These are phyloP conservation scores for Cheilosia scutellata DNA, from an alignment of 2,888 invertebrate genomes.

Conservation along the genomic window DNA sequence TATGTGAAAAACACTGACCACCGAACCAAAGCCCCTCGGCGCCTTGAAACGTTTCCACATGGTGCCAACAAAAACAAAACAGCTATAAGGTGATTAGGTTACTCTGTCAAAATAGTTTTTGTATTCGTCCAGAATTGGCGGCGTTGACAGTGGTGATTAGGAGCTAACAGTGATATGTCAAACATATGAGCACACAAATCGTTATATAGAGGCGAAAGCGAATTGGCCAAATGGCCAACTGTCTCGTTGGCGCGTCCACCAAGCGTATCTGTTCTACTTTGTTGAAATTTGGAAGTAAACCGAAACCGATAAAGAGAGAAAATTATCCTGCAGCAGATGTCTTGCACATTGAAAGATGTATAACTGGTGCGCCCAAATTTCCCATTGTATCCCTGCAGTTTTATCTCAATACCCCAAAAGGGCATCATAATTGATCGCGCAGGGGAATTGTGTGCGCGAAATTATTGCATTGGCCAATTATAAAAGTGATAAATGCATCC, in stretches of 20 bases:
- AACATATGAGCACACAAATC: constrained; percentile 6
- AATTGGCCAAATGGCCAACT: not conserved
- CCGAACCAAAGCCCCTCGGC: constrained; percentile 55
- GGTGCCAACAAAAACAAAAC: constrained; percentile 33
- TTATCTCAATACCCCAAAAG: constrained; percentile 47
- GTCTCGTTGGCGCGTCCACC: not conserved
- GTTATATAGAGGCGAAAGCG: not conserved
- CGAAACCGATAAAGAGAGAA: not conserved
- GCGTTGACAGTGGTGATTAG: constrained; percentile 70
- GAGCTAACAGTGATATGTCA: constrained; percentile 69
- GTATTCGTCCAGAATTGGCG: constrained; percentile 40
- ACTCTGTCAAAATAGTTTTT: constrained; percentile 71
- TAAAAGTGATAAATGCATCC: constrained; percentile 73
- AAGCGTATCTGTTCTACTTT: constrained; percentile 21
- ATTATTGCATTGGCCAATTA: constrained; percentile 71
- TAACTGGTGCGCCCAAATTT: constrained; percentile 65
- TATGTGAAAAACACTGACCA: constrained; percentile 63
- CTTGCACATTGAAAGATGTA: constrained; percentile 40
- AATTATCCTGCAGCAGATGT: constrained; percentile 41
- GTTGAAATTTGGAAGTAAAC: constrained; percentile 18
- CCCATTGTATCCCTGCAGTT: constrained; percentile 23
- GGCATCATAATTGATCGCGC: constrained; percentile 64
- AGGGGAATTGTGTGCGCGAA: constrained; percentile 44
- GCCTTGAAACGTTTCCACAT: constrained; percentile 48
- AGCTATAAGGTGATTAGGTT: constrained; percentile 67